Evolutionary conservation across 1,140 invertebrate genomes (phyloP), one percentile per base, ranked within the genome.

Genomic region (Apis dorsata): DNA sequence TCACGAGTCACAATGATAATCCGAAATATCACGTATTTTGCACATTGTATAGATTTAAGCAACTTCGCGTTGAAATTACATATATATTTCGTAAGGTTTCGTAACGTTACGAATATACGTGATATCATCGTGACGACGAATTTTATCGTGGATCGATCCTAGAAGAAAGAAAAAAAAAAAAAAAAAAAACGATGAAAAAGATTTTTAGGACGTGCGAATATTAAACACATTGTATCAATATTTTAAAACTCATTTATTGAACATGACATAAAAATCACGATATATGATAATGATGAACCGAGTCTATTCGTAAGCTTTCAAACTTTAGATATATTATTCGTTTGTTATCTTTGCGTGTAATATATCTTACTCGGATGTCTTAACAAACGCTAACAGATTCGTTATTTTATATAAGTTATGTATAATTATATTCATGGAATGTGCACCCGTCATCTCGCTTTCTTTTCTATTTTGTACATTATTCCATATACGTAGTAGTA

Each of bases 191-290:
- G 28, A 28, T 28, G 1, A 28, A 34, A 34, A 34, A 34, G 2
- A 68, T 5, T 12, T n/a, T 49, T 4, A 21, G 53, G 11, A n/a
- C 34, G 34, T 34, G 34, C 34, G 10, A 75, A 70, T 65, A n/a
- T 19, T 60, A 79, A 68, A 19, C 60, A 59, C 13, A 72, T 5
- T 21, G 19, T 69, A 74, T 74, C 59, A 53, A 71, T 87, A 82
- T 11, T 83, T 89, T 82, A 76, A 90, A 92, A 92, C 89, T 93
- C 87, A 91, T 92, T 93, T 93, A 93, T 93, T 93, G 90, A 93
- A 92, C 89, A 91, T 91, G 89, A 90, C 92, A 92, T 91, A 93
- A 92, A 93, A 92, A 92, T 92, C 88, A 90, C 86, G 81, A 92
- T 92, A 92, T 90, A 91, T 91, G 88, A 90, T 89, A 90, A 86